phyloP scores from a whole-genome alignment of 2,113 vertebrate genomes.

The Datnioides undecimradiatus region DNA sequence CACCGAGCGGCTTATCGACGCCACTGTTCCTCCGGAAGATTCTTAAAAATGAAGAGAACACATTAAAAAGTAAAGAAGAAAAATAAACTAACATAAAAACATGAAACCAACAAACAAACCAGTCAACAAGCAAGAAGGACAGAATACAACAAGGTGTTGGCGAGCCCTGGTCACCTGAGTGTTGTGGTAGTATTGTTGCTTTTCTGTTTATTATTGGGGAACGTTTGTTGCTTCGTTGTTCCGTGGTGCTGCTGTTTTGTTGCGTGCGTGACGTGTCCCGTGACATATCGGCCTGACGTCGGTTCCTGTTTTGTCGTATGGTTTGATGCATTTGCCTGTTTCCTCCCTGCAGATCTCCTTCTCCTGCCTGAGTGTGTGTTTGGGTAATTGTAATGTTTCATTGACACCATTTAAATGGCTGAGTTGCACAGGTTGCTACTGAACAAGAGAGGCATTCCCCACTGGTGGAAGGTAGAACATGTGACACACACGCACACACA shows the following conservation, averaged over 20 bases:
- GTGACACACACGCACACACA: slow-evolving; percentile 44
- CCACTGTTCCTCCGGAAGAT: slow-evolving; percentile 64
- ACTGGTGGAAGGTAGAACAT: slow-evolving; percentile 38
- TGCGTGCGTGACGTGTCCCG: slow-evolving; percentile 68
- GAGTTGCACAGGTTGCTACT: slow-evolving; percentile 58
- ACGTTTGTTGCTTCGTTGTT: slow-evolving; percentile 70
- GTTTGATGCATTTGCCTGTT: slow-evolving; percentile 35
- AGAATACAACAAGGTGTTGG: slow-evolving; percentile 40
- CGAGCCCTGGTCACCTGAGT: slow-evolving; percentile 59
- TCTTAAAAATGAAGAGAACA: slow-evolving; percentile 72
- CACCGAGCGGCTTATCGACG: slow-evolving; percentile 7
- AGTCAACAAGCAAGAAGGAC: slow-evolving; percentile 9
- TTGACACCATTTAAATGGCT: slow-evolving; percentile 15
- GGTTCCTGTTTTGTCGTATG: slow-evolving; percentile 40
- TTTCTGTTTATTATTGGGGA: slow-evolving; percentile 58
- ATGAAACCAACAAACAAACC: slow-evolving; percentile 38
- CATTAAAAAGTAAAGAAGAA: slow-evolving; percentile 64
- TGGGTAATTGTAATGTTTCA: slow-evolving; percentile 2
- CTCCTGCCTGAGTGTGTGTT: slow-evolving; percentile 25
- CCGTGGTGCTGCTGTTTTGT: slow-evolving; percentile 70
- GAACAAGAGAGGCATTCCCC: slow-evolving; percentile 37
- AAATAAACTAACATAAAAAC: background rate
- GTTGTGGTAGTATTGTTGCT: slow-evolving; percentile 42
- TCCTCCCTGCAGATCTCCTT: slow-evolving; percentile 9
- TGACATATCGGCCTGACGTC: slow-evolving; percentile 58